These are phyloP conservation scores for Petaurus breviceps DNA, from an alignment of 2,113 vertebrate genomes.

Conservation along the genomic window DNA sequence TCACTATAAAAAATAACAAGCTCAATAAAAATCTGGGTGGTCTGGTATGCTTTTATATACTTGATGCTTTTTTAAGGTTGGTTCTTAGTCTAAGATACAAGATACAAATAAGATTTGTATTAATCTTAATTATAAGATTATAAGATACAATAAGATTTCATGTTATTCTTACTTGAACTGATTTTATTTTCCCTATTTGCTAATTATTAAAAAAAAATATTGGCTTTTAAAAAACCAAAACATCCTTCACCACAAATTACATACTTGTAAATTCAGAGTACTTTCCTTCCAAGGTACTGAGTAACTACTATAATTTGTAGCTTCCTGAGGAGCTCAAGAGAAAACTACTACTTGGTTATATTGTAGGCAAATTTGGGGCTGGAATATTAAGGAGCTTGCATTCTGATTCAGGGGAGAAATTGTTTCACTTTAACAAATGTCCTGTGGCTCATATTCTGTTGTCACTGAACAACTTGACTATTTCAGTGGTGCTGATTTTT, in stretches of 20 bases:
- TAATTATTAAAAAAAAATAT: background rate
- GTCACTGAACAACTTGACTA: background rate
- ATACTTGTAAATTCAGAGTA: constrained; percentile 27
- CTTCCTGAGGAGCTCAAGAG: constrained; percentile 15
- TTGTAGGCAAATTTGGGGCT: background rate
- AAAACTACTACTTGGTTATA: background rate
- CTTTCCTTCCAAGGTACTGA: constrained; percentile 28
- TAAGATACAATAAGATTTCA: constrained; percentile 1
- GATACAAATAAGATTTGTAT: too few species aligned
- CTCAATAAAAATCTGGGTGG: constrained; percentile 3
- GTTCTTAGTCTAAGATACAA: constrained; percentile 16
- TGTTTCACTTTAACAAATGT: constrained; percentile 14
- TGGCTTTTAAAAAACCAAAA: background rate
- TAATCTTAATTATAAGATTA: too few species aligned
- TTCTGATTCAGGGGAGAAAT: background rate
- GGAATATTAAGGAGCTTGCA: background rate
- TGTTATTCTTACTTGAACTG: constrained; percentile 20
- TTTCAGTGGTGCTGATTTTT: background rate
- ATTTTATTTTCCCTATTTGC: background rate
- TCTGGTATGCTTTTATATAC: background rate
- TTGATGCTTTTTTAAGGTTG: background rate
- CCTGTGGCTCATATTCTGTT: background rate
- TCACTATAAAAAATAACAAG: background rate
- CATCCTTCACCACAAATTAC: constrained; percentile 8
- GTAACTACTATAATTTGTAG: constrained; percentile 24